phyloP scores from a whole-genome alignment of 1,140 invertebrate genomes.

The Venustaconcha ellipsiformis region DNA sequence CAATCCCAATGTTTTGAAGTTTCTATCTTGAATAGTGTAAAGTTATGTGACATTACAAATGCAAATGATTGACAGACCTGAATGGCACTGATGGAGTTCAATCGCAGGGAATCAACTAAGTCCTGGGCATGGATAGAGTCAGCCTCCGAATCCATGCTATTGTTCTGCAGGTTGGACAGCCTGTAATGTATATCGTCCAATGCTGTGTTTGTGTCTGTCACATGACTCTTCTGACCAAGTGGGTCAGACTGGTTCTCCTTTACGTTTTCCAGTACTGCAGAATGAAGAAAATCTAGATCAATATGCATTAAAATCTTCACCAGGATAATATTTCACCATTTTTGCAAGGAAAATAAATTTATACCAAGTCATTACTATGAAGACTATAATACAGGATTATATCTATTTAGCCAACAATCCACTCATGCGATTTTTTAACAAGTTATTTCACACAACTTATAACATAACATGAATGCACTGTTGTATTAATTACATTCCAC shows the following conservation, averaged over 20 bases:
- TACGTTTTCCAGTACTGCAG: slow-evolving; percentile 29
- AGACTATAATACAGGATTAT: not conserved
- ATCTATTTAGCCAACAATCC: too few species aligned
- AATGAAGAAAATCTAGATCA: not conserved
- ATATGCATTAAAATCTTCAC: not conserved
- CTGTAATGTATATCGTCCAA: slow-evolving; percentile 28
- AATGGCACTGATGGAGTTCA: slow-evolving; percentile 8
- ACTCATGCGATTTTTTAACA: too few species aligned
- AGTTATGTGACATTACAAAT: too few species aligned
- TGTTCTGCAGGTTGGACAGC: slow-evolving; percentile 44
- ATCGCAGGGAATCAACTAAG: slow-evolving; percentile 28
- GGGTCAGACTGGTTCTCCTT: slow-evolving; percentile 15
- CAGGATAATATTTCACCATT: too few species aligned
- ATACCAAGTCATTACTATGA: slow-evolving; percentile 3
- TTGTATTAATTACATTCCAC: too few species aligned
- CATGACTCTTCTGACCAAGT: slow-evolving; percentile 20
- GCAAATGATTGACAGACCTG: too few species aligned
- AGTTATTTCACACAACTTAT: too few species aligned
- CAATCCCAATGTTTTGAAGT: too few species aligned
- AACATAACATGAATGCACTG: too few species aligned
- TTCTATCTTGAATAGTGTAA: too few species aligned
- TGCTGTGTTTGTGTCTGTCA: not conserved
- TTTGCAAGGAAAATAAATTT: too few species aligned
- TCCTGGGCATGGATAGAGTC: slow-evolving; percentile 34
- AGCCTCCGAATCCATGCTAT: slow-evolving; percentile 23